These are phyloP conservation scores for Neoarius graeffei DNA, from an alignment of 2,113 vertebrate genomes.

Conservation along the genomic window DNA sequence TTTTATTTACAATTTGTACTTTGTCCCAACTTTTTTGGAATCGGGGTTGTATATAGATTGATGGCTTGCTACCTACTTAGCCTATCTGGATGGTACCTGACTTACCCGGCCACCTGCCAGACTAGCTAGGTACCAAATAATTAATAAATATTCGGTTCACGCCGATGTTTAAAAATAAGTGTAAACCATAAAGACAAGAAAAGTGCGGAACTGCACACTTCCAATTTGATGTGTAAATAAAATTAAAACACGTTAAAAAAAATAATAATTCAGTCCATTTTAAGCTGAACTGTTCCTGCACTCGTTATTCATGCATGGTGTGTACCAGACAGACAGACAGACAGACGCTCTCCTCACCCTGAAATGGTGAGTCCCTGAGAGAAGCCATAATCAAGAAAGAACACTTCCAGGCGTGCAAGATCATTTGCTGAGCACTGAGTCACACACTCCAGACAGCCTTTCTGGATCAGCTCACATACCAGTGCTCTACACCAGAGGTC, in stretches of 20 bases:
- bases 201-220: too few relatives aligned
- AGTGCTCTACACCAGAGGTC: constrained; percentile 80
- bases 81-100: too few relatives aligned
- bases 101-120: too few relatives aligned
- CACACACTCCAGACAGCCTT: constrained; percentile 57
- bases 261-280: neutral
- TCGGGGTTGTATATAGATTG: too few relatives aligned
- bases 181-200: too few relatives aligned
- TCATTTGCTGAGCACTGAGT: constrained; percentile 70
- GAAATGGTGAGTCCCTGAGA: constrained; percentile 68
- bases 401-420: constrained; percentile 72
- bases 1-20: too few relatives aligned
- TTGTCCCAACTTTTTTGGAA: too few relatives aligned
- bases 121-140: too few relatives aligned
- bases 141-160: too few relatives aligned
- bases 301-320: neutral
- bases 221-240: too few relatives aligned
- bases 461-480: constrained; percentile 75
- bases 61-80: neutral
- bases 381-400: constrained; percentile 81
- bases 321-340: neutral
- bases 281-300: neutral
- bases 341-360: constrained; percentile 69
- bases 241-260: too few relatives aligned
- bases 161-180: too few relatives aligned